Evolutionary conservation across 2,888 invertebrate species (phyloP).

Genomic region (Beris chalybata): DNA sequence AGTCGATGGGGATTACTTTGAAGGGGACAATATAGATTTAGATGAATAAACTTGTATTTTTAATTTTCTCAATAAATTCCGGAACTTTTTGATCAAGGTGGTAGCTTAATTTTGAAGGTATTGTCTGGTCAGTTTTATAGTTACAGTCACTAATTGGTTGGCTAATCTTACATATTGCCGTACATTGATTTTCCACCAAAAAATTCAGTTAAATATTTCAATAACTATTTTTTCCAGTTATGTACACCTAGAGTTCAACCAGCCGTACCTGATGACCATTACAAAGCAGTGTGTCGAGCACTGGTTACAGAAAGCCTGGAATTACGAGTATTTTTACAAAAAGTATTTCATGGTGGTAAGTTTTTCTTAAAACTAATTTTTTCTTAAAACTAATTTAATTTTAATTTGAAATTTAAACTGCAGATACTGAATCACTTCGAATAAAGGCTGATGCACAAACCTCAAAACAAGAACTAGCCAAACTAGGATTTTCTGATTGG

Average conservation of each 20-base stretch:
- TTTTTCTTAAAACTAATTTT: conserved; percentile 7
- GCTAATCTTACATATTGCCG: too few species aligned
- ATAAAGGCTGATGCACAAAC: conserved; percentile 64
- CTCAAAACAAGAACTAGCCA: conserved; percentile 73
- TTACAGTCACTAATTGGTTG: too few species aligned
- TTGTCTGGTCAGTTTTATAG: too few species aligned
- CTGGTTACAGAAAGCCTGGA: conserved; percentile 90
- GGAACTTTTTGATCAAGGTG: too few species aligned
- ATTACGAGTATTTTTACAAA: conserved; percentile 85
- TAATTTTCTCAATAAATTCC: too few species aligned
- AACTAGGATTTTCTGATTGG: conserved; percentile 89
- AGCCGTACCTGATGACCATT: conserved; percentile 61
- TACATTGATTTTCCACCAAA: too few species aligned
- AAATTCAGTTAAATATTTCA: background rate
- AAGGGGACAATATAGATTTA: too few species aligned
- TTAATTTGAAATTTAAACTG: conserved; percentile 40
- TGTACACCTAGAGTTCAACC: conserved; percentile 59
- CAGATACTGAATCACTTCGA: conserved; percentile 67
- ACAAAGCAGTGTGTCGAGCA: conserved; percentile 89
- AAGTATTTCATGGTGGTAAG: conserved; percentile 65
- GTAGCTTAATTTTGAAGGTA: too few species aligned
- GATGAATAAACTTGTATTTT: too few species aligned
- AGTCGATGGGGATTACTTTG: too few species aligned
- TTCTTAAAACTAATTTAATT: background rate
- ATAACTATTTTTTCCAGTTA: conserved; percentile 51